Evolutionary conservation across 2,888 invertebrate species (phyloP), one percentile per base, ranked within the genome.

Genomic region (Cheilosia impressa): DNA sequence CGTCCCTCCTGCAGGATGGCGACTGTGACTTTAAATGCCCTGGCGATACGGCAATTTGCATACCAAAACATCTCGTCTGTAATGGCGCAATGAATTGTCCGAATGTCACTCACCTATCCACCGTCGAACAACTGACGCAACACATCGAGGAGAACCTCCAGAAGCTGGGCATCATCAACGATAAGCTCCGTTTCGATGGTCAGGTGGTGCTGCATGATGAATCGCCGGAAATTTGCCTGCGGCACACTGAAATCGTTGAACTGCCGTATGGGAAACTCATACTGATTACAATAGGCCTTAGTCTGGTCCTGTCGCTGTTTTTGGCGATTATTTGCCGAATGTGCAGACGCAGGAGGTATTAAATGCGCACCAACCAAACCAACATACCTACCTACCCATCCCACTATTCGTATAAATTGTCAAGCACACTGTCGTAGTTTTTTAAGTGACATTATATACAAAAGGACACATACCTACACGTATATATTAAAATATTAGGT

Each of bases 21-120:
- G 89, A 88, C 69, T 98, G 98, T 91, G 97, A 96, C 88, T 98
- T 98, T 89, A 94, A 96, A 77, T 98, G 98, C 92, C 97, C 97
- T 0, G 97, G 97, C 2, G 95, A 96, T 88, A 94, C 95, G 79
- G 95, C 96, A 7, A 93, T 96, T 22, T 98, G 98, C 90, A 97
- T 98, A 90, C 97, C 97, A 5, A 95, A 95, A 22, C 94, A 96
- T 89, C 93, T 97, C 27, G 95, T 98, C 2, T 98, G 98, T 91
- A 97, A 98, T 90, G 97, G 97, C 4, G 94, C 97, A 2, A 94
- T 96, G 17, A 98, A 98, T 91, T 98, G 98, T 91, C 97, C 97
- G 0, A 96, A 96, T 90, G 92, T 94, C 17, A 95, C 95, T 93
- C 90, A 92, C 87, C 71, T 89, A 66, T 90, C 91, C 38, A 90